These are phyloP conservation scores for Mustela lutreola DNA, from an alignment of 2,113 vertebrate species.

Conservation along the genomic window DNA sequence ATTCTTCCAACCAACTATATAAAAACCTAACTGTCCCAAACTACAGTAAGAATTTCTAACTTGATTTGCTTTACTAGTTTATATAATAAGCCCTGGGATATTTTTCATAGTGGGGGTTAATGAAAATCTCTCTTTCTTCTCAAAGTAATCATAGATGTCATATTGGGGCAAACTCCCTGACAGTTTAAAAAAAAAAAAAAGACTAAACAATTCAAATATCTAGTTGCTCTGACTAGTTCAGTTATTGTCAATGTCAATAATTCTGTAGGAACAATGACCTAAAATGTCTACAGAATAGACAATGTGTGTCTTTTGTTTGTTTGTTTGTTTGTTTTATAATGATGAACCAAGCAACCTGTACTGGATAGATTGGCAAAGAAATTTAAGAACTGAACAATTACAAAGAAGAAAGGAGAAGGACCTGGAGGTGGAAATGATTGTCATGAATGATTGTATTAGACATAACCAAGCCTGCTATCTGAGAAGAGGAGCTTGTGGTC, in stretches of 20 bases:
- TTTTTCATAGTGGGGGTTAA: neutral
- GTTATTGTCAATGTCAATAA: neutral
- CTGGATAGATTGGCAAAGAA: neutral
- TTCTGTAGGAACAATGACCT: neutral
- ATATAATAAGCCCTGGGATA: neutral
- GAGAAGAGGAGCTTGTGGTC: neutral
- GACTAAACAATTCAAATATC: neutral
- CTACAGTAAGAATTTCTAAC: neutral
- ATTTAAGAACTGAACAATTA: neutral
- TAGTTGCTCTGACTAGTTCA: neutral
- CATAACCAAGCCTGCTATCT: neutral
- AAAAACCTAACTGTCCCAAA: neutral
- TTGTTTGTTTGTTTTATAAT: neutral
- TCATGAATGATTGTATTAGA: neutral
- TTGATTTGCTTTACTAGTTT: neutral
- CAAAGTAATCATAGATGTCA: neutral
- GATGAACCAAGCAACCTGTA: neutral
- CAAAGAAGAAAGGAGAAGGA: neutral
- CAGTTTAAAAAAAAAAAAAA: neutral
- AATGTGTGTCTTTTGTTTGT: neutral
- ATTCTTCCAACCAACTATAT: neutral
- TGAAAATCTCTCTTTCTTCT: neutral
- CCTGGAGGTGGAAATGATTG: neutral
- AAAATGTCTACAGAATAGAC: neutral
- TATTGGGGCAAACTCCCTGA: neutral